Evolutionary conservation across 2,113 vertebrate genomes (phyloP), one percentile per base, ranked within the genome.

Genomic region (Clarias gariepinus): DNA sequence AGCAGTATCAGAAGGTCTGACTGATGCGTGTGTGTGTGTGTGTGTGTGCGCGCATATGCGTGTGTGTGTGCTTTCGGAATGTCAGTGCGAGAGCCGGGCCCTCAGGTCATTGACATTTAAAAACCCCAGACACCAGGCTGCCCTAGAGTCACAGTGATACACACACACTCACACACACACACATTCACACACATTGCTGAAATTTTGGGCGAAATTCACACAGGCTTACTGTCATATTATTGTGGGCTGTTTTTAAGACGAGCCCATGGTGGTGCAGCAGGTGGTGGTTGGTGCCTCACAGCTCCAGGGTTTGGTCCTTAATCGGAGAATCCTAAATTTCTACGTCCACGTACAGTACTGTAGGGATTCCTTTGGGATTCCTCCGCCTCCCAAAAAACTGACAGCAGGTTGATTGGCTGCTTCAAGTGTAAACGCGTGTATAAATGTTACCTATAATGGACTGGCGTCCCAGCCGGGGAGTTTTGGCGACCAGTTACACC

Each of bases 61-160:
- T 77, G 76, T 84, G 84, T 87, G 87, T 88, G 87, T 88, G 90
- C 91, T 85, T 89, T 89, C 63, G 83, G 74, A 78, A 89, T 92
- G 89, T 78, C 87, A 84, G 89, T 88, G 87, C 88, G 82, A 89
- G 90, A 90, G 89, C 87, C 88, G 86, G 89, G 91, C 92, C 93
- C 91, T 90, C 90, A 90, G 94, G 94, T 94, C 94, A 91, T 86
- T 94, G 93, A 92, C 94, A 94, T 94, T 94, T 93, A 92, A 93
- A 90, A 93, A 89, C 90, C 93, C 91, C 47, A 76, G 88, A 88
- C 82, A 90, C 88, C 85, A 55, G 81, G 85, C 86, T 86, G 90
- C 88, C 85, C 90, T 86, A 88, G 86, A 90, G 89, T 85, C 79
- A 84, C 53, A 87, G 78, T 82, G 33, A 81, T 69, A 83, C 82